Conservation (phyloP, 2,113 vertebrate genomes). For the Dinomys branickii region DNA sequence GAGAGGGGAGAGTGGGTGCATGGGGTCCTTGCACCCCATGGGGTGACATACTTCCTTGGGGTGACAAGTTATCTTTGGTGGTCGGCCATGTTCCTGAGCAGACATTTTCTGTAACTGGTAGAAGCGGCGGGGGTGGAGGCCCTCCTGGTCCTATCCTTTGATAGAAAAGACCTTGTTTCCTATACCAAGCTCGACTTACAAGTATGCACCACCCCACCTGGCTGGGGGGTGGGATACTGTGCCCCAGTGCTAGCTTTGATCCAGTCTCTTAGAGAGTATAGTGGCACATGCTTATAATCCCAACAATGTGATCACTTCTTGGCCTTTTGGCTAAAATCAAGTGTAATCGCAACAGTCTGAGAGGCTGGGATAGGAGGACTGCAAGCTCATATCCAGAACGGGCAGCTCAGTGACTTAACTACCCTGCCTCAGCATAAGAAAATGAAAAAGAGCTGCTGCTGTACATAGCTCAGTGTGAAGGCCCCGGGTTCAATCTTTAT, state of each 20-base stretch:
- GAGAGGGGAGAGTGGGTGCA: not conserved
- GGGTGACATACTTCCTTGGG: not conserved
- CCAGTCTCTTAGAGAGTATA: not conserved
- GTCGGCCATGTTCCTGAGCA: not conserved
- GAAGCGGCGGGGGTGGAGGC: not conserved
- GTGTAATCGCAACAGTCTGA: not conserved
- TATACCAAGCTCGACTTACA: not conserved
- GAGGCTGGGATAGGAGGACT: not conserved
- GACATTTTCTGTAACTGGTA: not conserved
- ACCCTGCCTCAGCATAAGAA: not conserved
- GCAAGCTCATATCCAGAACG: not conserved
- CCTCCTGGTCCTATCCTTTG: not conserved
- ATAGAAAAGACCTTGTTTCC: not conserved
- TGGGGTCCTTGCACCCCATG: not conserved
- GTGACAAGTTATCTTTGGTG: not conserved
- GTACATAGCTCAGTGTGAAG: not conserved
- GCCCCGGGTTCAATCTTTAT: not conserved
- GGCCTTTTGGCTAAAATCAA: no score
- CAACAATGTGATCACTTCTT: no score
- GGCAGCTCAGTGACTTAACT: not conserved
- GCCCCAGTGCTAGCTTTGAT: not conserved
- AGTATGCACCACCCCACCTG: not conserved
- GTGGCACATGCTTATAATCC: not conserved
- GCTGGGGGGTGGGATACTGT: not conserved
- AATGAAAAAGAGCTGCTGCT: not conserved